Evolutionary conservation across 2,113 vertebrate species (phyloP), one percentile per base, ranked within the genome.

Genomic region (Oncorhynchus keta): DNA sequence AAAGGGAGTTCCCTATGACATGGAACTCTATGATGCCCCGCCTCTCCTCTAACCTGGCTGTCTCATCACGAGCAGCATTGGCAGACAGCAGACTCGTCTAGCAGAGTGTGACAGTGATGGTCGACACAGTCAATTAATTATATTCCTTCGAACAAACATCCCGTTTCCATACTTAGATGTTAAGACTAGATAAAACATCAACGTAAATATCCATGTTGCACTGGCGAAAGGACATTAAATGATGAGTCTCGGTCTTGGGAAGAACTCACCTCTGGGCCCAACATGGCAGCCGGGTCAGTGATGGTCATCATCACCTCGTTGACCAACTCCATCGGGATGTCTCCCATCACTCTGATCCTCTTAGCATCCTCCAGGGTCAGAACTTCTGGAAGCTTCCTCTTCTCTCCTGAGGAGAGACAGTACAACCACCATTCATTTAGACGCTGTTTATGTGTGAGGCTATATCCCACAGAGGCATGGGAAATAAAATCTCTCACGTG

Each of bases 221-320:
- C 30, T 4, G 24, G 49, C 30, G 45, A 68, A 45, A 7, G 2
- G 8, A 12, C 11, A 14, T 18, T 0, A 3, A 18, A 16, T 2
- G 1, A 64, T 1, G 24, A 49, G 16, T 1, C 14, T 18, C 20
- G 5, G 22, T 13, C 16, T 49, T 65, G 66, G 39, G 70, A 28
- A 26, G 45, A 45, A 18, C 39, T 0, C 77, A 95, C 97, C 95
- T 99, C 98, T 0, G 98, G 98, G 64, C 98, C 98, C 65, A 99
- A 93, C 98, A 99, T 99, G 73, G 98, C 97, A 0, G 97, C 97
- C 0, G 98, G 98, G 91, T 99, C 98, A 0, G 98, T 99, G 89
- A 99, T 98, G 8, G 98, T 99, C 91, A 98, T 95, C 97, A 99
- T 99, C 79, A 99, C 97, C 90, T 99, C 98, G 0, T 99, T 99